Base-by-base conservation (phyloP, 2,797 vertebrate species). In the Eulemur mongoz region DNA sequence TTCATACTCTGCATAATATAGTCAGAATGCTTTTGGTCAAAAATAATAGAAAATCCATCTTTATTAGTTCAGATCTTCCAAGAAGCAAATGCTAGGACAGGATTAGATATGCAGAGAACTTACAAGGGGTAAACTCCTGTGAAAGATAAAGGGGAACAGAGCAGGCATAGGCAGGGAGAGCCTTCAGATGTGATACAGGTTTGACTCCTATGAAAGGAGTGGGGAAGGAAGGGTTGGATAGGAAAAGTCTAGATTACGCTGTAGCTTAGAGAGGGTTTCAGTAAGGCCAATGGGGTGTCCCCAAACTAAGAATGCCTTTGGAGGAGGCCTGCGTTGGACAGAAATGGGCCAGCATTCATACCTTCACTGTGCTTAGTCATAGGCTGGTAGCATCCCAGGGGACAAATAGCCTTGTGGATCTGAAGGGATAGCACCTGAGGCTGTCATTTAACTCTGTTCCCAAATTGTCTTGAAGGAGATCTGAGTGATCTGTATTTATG, bases 1-100 rank as follows among this genome's bases (percentile, higher is more conserved):
- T 92, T 43, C 8, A 13, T 82, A 40, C 80, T 38, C 45, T 93
- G 11, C 35, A 50, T 76, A 80, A 76, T 92, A 80, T 1, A 86
- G 4, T 85, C 57, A 88, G 43, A 48, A 52, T 75, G 32, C 57
- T 97, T 91, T 91, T 52, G 32, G 40, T 92, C 40, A 27, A 70
- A 97, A 84, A 43, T 72, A 73, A 81, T 35, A 59, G 76, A 97
- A 94, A 94, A 80, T 67, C 32, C 30, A 30, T 73, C n/a, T 86
- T 93, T 82, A 45, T 89, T 96, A 95, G 69, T 94, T 94, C 25
- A 59, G 1, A 32, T 76, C 65, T 90, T 96, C n/a, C 38, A 48
- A 70, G 57, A 57, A 90, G 35, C 43, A 80, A 63, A 67, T 76
- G 10, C 18, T 38, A 75, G 83, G 75, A 75, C 30, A 93, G 40